phyloP scores from a whole-genome alignment of 1,140 invertebrate species.

The Drosophila paulistorum region DNA sequence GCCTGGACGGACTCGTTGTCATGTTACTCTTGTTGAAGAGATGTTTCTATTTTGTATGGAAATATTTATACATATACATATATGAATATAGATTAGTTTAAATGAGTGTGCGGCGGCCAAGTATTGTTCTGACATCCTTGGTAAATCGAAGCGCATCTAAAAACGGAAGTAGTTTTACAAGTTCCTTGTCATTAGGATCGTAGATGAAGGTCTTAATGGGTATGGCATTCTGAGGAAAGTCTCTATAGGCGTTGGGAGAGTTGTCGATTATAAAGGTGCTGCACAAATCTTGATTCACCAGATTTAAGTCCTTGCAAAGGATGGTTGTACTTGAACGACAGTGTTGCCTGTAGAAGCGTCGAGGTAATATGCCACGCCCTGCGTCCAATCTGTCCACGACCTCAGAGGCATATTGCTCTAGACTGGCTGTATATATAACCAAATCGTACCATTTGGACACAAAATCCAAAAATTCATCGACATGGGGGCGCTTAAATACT shows the following conservation, averaged over 20 bases:
- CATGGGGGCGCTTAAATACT: conserved; percentile 61
- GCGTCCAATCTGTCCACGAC: conserved; percentile 57
- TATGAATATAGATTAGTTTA: background rate
- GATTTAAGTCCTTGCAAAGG: conserved; percentile 48
- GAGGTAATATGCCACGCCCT: conserved; percentile 43
- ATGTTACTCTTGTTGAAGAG: background rate
- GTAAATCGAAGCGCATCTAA: conserved; percentile 67
- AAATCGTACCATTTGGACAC: conserved; percentile 65
- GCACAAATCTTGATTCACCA: conserved; percentile 41
- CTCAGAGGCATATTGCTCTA: conserved; percentile 49
- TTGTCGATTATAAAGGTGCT: conserved; percentile 59
- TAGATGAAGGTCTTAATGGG: conserved; percentile 60
- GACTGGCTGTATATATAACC: conserved; percentile 65
- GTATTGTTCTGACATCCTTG: conserved; percentile 55
- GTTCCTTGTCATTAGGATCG: conserved; percentile 48
- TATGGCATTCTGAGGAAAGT: conserved; percentile 58
- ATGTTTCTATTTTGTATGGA: too few species aligned
- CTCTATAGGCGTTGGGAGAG: conserved; percentile 54
- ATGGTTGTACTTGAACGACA: conserved; percentile 22
- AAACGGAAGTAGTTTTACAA: conserved; percentile 62
- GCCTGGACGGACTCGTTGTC: background rate
- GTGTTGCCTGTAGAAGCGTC: conserved; percentile 60
- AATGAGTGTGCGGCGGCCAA: conserved; percentile 31
- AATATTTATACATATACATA: background rate
- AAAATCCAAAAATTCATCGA: conserved; percentile 49